phyloP scores from a whole-genome alignment of 2,113 vertebrate species.

The Erythrocebus patas region DNA sequence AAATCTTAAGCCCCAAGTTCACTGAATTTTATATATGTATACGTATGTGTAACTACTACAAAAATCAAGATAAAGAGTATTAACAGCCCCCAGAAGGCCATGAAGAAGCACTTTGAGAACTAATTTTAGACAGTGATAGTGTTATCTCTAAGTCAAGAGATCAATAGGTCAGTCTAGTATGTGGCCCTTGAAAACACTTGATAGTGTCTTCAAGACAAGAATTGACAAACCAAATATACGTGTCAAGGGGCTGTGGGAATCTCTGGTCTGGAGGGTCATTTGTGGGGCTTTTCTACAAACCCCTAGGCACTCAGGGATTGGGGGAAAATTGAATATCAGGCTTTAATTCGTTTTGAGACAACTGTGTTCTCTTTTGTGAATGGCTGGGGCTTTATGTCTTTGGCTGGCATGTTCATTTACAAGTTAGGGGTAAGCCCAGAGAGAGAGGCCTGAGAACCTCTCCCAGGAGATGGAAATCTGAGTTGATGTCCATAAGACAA shows the following conservation, averaged over 20 bases:
- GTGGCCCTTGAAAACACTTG: not conserved
- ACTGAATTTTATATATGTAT: conserved; percentile 53
- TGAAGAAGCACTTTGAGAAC: conserved; percentile 32
- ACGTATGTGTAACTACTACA: conserved; percentile 28
- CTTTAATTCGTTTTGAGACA: not conserved
- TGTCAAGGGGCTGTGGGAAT: not conserved
- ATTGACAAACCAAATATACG: not conserved
- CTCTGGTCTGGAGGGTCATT: not conserved
- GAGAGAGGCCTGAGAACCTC: not conserved
- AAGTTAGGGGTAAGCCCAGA: not conserved
- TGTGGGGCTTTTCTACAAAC: not conserved
- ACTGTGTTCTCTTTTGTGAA: not conserved
- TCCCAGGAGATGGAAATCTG: not conserved
- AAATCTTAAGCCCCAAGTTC: conserved; percentile 56
- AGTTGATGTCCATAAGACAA: not conserved
- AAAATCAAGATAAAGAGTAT: conserved; percentile 43
- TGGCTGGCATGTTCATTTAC: not conserved
- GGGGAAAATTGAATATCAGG: not conserved
- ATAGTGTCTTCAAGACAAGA: not conserved
- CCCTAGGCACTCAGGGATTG: not conserved
- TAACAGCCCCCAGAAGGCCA: conserved; percentile 3
- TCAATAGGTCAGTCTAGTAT: not conserved
- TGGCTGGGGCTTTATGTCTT: not conserved
- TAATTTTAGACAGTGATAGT: not conserved
- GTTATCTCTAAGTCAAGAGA: not conserved